Evolutionary conservation across 1,140 invertebrate species (phyloP).

Genomic region (roundworm (Caenorhabditis elegans)): WBcel235 BX284606.5:2294001-2294500

Average conservation of each 20-base stretch:
- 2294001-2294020: too few species aligned
- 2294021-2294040: too few species aligned
- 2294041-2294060: not conserved
- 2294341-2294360: constrained; percentile 24
- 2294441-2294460: not conserved
- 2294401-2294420: not conserved
- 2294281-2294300: not conserved
- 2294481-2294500: not conserved
- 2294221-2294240: not conserved
- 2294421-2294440: constrained; percentile 22
- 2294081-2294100: too few species aligned
- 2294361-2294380: constrained; percentile 24
- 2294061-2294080: too few species aligned
- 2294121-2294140: too few species aligned
- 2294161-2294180: not conserved
- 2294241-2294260: not conserved
- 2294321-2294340: constrained; percentile 5
- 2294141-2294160: too few species aligned
- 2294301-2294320: not conserved
- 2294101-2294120: too few species aligned
- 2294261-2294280: not conserved
- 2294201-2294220: not conserved
- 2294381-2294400: not conserved
- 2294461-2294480: not conserved
- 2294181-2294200: not conserved